Evolutionary conservation across 2,113 vertebrate species (phyloP).

Genomic region (Crotalus viridis): DNA sequence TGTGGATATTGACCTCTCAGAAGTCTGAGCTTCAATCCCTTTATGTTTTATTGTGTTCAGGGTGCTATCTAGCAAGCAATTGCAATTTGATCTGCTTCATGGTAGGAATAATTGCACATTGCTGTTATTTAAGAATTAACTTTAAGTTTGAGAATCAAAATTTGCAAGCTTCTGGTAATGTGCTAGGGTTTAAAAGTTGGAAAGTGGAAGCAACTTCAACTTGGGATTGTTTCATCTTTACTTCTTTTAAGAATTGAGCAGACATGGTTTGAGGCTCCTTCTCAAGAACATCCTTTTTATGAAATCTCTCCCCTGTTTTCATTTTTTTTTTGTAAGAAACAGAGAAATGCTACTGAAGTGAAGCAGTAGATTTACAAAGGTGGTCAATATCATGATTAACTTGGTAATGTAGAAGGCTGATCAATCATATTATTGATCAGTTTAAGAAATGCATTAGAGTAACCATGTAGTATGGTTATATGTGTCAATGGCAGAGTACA

Average conservation of each 20-base stretch:
- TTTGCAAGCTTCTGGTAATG: not conserved
- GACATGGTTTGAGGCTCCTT: constrained; percentile 55
- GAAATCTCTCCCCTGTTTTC: constrained; percentile 16
- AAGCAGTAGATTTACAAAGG: constrained; percentile 55
- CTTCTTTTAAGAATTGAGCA: constrained; percentile 40
- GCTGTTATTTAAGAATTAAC: not conserved
- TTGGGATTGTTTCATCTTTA: not conserved
- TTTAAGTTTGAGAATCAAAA: not conserved
- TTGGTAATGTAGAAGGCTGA: constrained; percentile 57
- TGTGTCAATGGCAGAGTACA: constrained; percentile 45
- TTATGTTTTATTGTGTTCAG: not conserved
- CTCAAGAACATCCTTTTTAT: constrained; percentile 58
- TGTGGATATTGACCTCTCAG: not conserved
- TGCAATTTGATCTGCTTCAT: not conserved
- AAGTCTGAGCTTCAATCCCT: not conserved
- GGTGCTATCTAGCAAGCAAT: not conserved
- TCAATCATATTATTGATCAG: constrained; percentile 76
- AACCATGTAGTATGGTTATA: constrained; percentile 35
- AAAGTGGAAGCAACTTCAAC: not conserved
- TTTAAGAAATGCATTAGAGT: constrained; percentile 63
- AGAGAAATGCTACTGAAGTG: not conserved
- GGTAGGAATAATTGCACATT: not conserved
- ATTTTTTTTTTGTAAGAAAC: not conserved
- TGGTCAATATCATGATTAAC: constrained; percentile 75
- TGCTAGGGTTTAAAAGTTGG: not conserved